Percentiles rank a stretch among this genome's conserved stretches.
phyloP scores from a whole-genome alignment of 1,140 invertebrate genomes.

The Rhopalosiphum maidis region DNA sequence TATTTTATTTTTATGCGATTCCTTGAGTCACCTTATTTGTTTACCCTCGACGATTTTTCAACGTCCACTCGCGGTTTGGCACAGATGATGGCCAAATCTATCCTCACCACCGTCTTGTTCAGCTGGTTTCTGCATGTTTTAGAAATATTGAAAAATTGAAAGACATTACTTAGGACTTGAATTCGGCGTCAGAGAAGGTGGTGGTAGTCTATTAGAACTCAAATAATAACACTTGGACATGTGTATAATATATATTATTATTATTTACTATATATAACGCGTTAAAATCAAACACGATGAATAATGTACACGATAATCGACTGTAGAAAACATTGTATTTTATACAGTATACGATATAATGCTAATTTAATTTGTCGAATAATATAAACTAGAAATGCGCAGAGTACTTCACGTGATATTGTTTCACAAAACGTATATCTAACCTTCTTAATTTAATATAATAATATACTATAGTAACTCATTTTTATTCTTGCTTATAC shows the following conservation, averaged over 20 bases:
- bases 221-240: neutral
- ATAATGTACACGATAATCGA: neutral
- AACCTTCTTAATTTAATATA: neutral
- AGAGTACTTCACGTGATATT: neutral
- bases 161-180: neutral
- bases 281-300: neutral
- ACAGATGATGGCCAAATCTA: neutral
- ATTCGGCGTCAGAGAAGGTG: neutral
- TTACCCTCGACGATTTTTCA: neutral
- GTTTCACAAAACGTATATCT: neutral
- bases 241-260: slow-evolving; percentile 8
- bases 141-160: neutral
- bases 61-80: neutral
- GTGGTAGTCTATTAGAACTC: neutral
- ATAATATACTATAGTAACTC: neutral
- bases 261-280: neutral
- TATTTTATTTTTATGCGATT: slow-evolving; percentile 17
- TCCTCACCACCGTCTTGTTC: neutral
- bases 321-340: neutral
- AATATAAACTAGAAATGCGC: neutral
- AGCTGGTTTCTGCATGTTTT: neutral
- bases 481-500: neutral
- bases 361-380: neutral
- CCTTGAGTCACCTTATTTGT: neutral
- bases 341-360: neutral